Evolutionary conservation across 2,888 invertebrate genomes (phyloP), one percentile per base, ranked within the genome.

Genomic region (Hypena proboscidalis): DNA sequence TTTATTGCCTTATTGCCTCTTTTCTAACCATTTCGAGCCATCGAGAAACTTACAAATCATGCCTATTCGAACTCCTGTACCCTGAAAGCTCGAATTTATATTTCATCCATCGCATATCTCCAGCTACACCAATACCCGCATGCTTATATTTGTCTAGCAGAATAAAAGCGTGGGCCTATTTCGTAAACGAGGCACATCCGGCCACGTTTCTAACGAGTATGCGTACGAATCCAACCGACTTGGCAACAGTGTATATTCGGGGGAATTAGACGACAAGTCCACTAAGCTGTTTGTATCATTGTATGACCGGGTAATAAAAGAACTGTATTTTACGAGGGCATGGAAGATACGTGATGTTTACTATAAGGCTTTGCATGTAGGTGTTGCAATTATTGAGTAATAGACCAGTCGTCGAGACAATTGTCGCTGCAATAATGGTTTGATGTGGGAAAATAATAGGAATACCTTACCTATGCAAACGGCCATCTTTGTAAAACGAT

Each of bases 101-200:
- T n/a, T n/a, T n/a, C n/a, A n/a, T 2, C 4, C 30, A 11, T 35
- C n/a, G 26, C 11, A 0, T 27, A 43, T 22, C 37, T 15, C 7
- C 4, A 6, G 6, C n/a, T 32, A 33, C 23, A 5, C 2, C 0
- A 14, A 11, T 19, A 10, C 13, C 48, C 17, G 25, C 3, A 45
- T 43, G 40, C 44, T 49, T 35, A 56, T 70, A 67, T 70, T 74
- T 70, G 70, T 61, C 58, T 64, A 69, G 57, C 61, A 66, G 64
- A 70, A 74, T 72, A 63, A 53, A 53, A 44, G 68, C 65, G 70
- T 70, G 56, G 73, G 73, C 54, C 43, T 58, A 61, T 67, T 67
- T 56, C 55, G 71, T 71, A 70, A 74, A 77, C 63, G 58, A 68
- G 72, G 55, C 50, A 53, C 69, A 70, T 78, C 78, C 78, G 76